Base-by-base conservation (phyloP, 2,888 invertebrate genomes). In the Diplolepis rosae region DNA sequence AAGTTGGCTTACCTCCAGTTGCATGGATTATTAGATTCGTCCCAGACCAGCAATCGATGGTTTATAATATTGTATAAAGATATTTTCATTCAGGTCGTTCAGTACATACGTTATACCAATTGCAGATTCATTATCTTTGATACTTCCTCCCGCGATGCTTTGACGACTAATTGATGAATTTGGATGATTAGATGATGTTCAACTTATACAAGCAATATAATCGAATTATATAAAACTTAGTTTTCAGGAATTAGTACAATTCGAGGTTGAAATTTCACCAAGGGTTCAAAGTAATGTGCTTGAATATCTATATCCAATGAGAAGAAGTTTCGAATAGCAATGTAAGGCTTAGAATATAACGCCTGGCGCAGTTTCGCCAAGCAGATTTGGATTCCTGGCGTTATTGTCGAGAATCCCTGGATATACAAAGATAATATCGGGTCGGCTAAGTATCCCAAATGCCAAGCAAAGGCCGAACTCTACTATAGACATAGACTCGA, bases 21-120 rank as follows among this genome's bases (percentile, higher is more conserved):
- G 79, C 80, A 78, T 77, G 76, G 80, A 83, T 84, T 84, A 83
- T 84, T 83, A 80, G 80, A 84, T 81, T 80, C 76, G 70, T 75
- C 61, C 42, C 54, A 35, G 56, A 70, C 68, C 65, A 69, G 69
- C 77, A 78, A 80, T 83, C 80, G 79, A 79, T 83, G 79, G 74
- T 74, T 77, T 74, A 77, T 74, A 74, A 79, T 80, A 80, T 78
- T 74, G 78, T 73, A 45, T 22, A 4, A 18, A 13, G 18, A 27
- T 61, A 61, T 24, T 39, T 61, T 39, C 39, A 61, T 61, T 39
- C 39, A 13, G 35, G 22, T 54, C 45, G 18, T 45, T 45, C 45
- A 0, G 18, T 9, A 45, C 45, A 45, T 45, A 45, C 45, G 45
- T 9, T 0, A 9, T 45, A 18, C 18, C 45, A 4, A 45, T 18